Percentiles rank a stretch among this genome's conserved stretches.
phyloP scores from a whole-genome alignment of 2,888 invertebrate genomes.

The Dichetophora obliterata region DNA sequence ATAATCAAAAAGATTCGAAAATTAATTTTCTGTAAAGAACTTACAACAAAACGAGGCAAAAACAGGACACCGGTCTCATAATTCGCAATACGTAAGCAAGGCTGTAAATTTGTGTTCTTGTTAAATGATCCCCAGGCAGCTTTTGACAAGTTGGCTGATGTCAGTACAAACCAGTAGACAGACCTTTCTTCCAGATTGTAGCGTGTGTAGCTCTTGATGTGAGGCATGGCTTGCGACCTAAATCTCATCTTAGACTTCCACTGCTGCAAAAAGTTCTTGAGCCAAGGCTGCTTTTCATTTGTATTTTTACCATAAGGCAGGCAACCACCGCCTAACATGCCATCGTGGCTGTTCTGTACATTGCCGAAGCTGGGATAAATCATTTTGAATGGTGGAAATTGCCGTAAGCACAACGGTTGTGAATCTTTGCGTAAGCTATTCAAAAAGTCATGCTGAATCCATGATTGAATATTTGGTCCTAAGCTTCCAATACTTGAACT shows the following conservation, averaged over 20 bases:
- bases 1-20: neutral
- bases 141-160: constrained; percentile 96
- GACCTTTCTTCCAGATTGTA: constrained; percentile 75
- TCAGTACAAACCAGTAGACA: constrained; percentile 83
- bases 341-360: constrained; percentile 87
- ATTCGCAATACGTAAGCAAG: constrained; percentile 79
- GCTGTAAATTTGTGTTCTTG: constrained; percentile 73
- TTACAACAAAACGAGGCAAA: constrained; percentile 85
- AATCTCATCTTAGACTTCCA: constrained; percentile 83
- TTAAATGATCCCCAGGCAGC: constrained; percentile 92
- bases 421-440: constrained; percentile 74
- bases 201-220: constrained; percentile 92
- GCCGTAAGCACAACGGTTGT: constrained; percentile 71
- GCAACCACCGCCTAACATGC: constrained; percentile 86
- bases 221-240: constrained; percentile 91
- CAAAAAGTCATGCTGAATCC: constrained; percentile 84
- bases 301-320: constrained; percentile 85
- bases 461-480: constrained; percentile 78
- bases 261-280: constrained; percentile 81
- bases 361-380: constrained; percentile 87
- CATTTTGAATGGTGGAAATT: constrained; percentile 73
- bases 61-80: constrained; percentile 94
- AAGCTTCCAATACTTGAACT: constrained; percentile 92
- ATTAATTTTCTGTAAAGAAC: constrained; percentile 56
- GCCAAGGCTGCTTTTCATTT: constrained; percentile 88